Evolutionary conservation across 2,797 vertebrate species (phyloP), one percentile per base, ranked within the genome.

Genomic region (Tenualosa thibaudeaui): DNA sequence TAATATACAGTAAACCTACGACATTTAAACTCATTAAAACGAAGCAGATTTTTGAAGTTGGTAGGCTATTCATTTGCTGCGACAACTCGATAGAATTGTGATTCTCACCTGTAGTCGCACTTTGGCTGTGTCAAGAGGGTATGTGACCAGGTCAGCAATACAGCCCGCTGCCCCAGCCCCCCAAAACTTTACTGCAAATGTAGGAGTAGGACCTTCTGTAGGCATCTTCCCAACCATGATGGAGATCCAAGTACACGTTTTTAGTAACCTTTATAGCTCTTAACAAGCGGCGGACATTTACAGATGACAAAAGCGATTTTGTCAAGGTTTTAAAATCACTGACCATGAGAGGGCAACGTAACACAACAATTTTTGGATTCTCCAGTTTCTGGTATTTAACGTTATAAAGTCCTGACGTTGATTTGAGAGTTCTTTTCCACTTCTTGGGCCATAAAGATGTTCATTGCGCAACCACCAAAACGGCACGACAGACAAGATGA

Each of bases 101-200:
- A 13, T 37, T 71, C 91, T 88, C 86, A 98, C 97, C 96, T 99
- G 98, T 8, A 99, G 96, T 86, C 97, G 93, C 89, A 99, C 98
- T 95, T 99, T 99, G 83, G 97, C 97, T 0, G 98, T 99, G 90
- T 99, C 98, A 90, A 99, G 83, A 0, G 98, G 98, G 88, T 97
- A 99, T 56, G 97, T 98, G 89, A 96, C 88, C 43, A 99, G 94
- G 88, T 99, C 98, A 2, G 98, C 97, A 2, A 99, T 86, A 89
- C 98, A 99, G 43, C 92, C 98, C 0, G 97, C 98, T 0, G 91
- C 90, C 58, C 98, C 98, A 0, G 98, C 98, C 0, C 97, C 96
- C 8, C 98, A 87, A 86, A 97, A 96, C 87, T 98, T 99, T 9
- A 98, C 89, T 0, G 93, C 8, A 0, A 93, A 94, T 0, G 97